Evolutionary conservation across 2,113 vertebrate species (phyloP).

Genomic region (Triplophysa siluroides): DNA sequence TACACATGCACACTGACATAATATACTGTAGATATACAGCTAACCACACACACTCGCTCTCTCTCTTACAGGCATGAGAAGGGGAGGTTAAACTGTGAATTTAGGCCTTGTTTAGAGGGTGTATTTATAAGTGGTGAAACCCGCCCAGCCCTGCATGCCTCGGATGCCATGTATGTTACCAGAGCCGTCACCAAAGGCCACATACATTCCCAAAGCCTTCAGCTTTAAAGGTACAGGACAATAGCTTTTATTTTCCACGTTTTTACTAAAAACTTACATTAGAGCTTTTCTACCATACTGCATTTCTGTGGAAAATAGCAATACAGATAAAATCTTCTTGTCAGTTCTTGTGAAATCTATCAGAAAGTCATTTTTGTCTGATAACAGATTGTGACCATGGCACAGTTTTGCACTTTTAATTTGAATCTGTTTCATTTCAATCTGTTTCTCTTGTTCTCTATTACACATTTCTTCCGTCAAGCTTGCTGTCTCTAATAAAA

Average conservation of each 20-base stretch:
- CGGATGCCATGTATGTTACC: slow-evolving; percentile 66
- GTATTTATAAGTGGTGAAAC: slow-evolving; percentile 73
- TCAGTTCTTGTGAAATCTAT: too few relatives aligned
- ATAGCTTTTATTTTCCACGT: neutral
- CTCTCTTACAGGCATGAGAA: slow-evolving; percentile 12
- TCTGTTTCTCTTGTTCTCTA: neutral
- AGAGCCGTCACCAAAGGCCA: slow-evolving; percentile 64
- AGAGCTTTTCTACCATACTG: too few relatives aligned
- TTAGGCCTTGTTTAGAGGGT: slow-evolving; percentile 60
- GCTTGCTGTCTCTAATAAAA: slow-evolving; percentile 56
- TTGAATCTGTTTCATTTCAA: neutral
- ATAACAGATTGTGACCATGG: too few relatives aligned
- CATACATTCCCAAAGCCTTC: slow-evolving; percentile 58
- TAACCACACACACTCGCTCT: slow-evolving; percentile 2
- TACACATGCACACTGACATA: neutral
- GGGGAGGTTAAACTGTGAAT: slow-evolving; percentile 53
- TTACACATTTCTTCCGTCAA: slow-evolving; percentile 54
- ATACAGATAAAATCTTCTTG: too few relatives aligned
- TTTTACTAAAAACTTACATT: neutral
- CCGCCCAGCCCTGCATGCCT: slow-evolving; percentile 64
- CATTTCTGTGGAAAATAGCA: too few relatives aligned
- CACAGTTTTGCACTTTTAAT: neutral
- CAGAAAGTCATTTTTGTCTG: too few relatives aligned
- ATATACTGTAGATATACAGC: slow-evolving; percentile 14
- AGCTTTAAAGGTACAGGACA: slow-evolving; percentile 33